These are phyloP conservation scores for Lepus europaeus DNA, from an alignment of 2,113 vertebrate genomes.

Conservation along the genomic window DNA sequence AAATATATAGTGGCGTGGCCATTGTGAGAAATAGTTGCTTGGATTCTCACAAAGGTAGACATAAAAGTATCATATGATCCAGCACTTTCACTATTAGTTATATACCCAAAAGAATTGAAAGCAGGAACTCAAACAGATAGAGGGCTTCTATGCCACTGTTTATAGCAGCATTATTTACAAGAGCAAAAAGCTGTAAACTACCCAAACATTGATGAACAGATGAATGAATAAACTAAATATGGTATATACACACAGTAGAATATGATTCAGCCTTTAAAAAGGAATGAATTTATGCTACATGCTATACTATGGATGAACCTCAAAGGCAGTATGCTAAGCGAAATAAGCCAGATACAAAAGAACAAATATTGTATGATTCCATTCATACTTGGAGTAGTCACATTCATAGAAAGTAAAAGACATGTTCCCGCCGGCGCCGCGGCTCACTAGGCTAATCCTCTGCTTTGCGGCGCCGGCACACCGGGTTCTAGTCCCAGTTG, in stretches of 20 bases:
- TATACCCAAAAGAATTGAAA: slow-evolving; percentile 25
- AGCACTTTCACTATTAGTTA: background rate
- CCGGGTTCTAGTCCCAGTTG: too few species aligned
- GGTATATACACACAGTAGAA: background rate
- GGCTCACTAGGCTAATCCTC: too few species aligned
- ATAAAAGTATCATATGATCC: background rate
- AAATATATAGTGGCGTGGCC: background rate
- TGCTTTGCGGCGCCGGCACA: too few species aligned
- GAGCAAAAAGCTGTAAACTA: background rate
- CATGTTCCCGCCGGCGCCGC: too few species aligned
- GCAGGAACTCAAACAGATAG: background rate
- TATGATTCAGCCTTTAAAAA: slow-evolving; percentile 29
- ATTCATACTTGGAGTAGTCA: background rate
- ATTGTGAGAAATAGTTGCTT: background rate
- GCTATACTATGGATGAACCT: background rate
- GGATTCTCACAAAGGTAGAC: background rate
- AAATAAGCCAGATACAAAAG: background rate
- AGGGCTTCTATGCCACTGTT: background rate
- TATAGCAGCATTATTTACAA: background rate
- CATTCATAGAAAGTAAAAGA: slow-evolving; percentile 11
- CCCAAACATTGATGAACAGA: background rate
- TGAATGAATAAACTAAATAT: background rate
- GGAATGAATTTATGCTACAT: background rate
- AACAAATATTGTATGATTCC: background rate
- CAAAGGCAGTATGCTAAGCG: background rate